These are phyloP conservation scores for Oreochromis grahami DNA, from an alignment of 2,797 vertebrate genomes.

Conservation along the genomic window DNA sequence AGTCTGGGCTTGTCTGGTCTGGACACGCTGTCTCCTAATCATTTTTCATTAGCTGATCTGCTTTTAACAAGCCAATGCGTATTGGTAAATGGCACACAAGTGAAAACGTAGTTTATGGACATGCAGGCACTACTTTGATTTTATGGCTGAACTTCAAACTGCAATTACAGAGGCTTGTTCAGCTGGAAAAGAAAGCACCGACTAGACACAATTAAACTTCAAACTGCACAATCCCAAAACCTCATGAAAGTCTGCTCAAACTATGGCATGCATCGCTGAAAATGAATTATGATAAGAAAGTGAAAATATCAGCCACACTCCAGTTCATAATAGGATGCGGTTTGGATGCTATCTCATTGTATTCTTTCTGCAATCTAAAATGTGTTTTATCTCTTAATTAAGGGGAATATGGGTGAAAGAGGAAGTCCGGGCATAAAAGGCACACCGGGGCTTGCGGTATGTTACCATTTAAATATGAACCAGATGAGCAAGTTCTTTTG, in stretches of 20 bases:
- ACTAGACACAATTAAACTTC: slow-evolving; percentile 10
- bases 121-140: slow-evolving; percentile 36
- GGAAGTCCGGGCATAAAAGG: slow-evolving; percentile 83
- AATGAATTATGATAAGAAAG: neutral
- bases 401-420: slow-evolving; percentile 89
- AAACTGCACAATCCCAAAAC: neutral
- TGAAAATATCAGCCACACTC: neutral
- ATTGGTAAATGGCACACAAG: slow-evolving; percentile 49
- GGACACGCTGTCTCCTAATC: slow-evolving; percentile 45
- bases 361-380: neutral
- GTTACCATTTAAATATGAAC: slow-evolving; percentile 8
- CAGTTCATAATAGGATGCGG: neutral
- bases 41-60: slow-evolving; percentile 57
- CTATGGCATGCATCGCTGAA: neutral
- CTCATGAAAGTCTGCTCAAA: neutral
- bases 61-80: slow-evolving; percentile 38
- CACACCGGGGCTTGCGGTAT: slow-evolving; percentile 81
- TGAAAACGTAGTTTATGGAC: slow-evolving; percentile 39
- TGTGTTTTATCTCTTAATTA: slow-evolving; percentile 25
- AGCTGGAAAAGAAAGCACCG: slow-evolving; percentile 26
- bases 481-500: neutral
- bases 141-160: slow-evolving; percentile 32
- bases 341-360: neutral
- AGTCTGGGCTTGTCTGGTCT: slow-evolving; percentile 45
- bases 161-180: slow-evolving; percentile 29